Percentiles rank a stretch among this genome's conserved stretches.
These are phyloP conservation scores for Brachycybe producta DNA, from an alignment of 2,888 invertebrate species.

Conservation along the genomic window DNA sequence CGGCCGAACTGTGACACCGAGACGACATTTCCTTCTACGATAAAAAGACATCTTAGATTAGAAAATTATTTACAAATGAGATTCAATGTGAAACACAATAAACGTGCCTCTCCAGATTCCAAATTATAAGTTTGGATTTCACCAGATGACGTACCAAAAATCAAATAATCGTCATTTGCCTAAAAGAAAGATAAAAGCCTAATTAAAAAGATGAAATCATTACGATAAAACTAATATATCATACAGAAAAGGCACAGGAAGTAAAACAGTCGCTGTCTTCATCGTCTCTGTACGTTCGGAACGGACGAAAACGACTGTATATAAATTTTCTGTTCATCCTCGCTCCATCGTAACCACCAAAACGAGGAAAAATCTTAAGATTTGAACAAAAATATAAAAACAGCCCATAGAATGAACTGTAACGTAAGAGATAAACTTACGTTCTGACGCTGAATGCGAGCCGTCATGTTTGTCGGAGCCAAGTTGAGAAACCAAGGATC, in stretches of 20 bases:
- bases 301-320: constrained; percentile 66
- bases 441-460: constrained; percentile 45
- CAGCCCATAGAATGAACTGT: neutral
- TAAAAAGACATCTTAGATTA: constrained; percentile 19
- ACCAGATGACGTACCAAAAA: constrained; percentile 81
- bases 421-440: constrained; percentile 25
- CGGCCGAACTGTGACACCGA: constrained; percentile 73
- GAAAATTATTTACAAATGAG: constrained; percentile 2
- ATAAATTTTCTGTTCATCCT: constrained; percentile 66
- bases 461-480: constrained; percentile 56
- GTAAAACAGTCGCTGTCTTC: constrained; percentile 60
- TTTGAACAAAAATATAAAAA: constrained; percentile 24
- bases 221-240: constrained; percentile 1
- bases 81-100: neutral
- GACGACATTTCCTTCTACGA: constrained; percentile 56
- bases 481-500: constrained; percentile 58
- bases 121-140: constrained; percentile 79
- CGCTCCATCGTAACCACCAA: constrained; percentile 42
- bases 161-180: constrained; percentile 49
- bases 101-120: constrained; percentile 49
- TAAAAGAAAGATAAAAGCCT: constrained; percentile 26
- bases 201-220: constrained; percentile 1
- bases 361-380: constrained; percentile 35
- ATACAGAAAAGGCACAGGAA: constrained; percentile 51
- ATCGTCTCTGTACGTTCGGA: constrained; percentile 52